Evolutionary conservation across 2,888 invertebrate species (phyloP), one percentile per base, ranked within the genome.

Genomic region (Xestobium rufovillosum): DNA sequence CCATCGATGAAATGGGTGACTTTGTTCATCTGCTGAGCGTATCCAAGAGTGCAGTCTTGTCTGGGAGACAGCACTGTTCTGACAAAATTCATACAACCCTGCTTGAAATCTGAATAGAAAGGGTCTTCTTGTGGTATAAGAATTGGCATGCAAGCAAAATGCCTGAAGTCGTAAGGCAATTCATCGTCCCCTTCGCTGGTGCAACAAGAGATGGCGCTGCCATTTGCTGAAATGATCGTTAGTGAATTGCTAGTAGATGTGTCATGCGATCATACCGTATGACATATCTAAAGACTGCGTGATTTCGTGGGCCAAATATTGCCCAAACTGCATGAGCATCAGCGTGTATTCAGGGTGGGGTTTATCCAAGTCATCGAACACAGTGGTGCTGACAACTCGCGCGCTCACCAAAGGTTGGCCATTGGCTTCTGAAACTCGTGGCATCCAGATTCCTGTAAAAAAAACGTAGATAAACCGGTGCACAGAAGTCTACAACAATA

Each of bases 261-360:
- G n/a, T n/a, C n/a, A n/a, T n/a, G n/a, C n/a, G n/a, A 16, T 49
- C 68, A 68, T 65, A 83, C 84, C 71, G 57, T 76, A 74, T 43
- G 75, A 78, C 19, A 78, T 75, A 26, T 80, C 73, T 2, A 83
- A 75, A 0, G 83, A 80, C 36, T 83, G 76, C 1, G 80, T 75
- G 12, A 83, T 60, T 45, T 89, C 89, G 43, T 88, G 84, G 0
- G 81, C 75, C 6, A 88, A 59, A 51, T 87, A 83, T 57, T 88
- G 85, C 0, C 84, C 81, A 63, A 84, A 87, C 60, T 85, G 83
- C 80, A 83, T 83, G 36, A 83, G 66, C 53, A 85, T 67, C 29
- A 84, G 61, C 33, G 82, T 83, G 51, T 72, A 72, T 0, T 72
- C 70, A 0, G 59, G 48, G 58, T 83, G 82, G 9, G 75, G 76